phyloP scores from a whole-genome alignment of 37 sponge, comb jelly and placozoan genomes.

The Cladorhizidae sp. region DNA sequence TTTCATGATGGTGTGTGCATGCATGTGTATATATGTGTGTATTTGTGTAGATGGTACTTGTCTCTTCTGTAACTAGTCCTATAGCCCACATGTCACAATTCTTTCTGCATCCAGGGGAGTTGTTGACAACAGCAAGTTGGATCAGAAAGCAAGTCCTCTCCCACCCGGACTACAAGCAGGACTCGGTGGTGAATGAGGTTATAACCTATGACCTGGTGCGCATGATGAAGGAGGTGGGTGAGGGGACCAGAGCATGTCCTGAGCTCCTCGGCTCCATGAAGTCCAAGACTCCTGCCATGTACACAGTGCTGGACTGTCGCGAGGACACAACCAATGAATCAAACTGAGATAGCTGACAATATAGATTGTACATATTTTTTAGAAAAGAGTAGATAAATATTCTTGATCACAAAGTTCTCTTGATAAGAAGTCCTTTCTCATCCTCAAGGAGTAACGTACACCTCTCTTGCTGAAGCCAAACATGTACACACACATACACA shows the following conservation, averaged over 20 bases:
- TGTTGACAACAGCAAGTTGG: slow-evolving; percentile 91
- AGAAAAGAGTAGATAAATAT: not conserved
- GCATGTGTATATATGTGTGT: no score
- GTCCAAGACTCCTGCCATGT: slow-evolving; percentile 43
- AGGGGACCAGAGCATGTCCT: slow-evolving; percentile 34
- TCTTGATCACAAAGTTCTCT: slow-evolving; percentile 8
- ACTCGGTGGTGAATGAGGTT: slow-evolving; percentile 89
- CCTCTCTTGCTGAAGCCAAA: slow-evolving; percentile 13
- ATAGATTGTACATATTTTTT: slow-evolving; percentile 1
- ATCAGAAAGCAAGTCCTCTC: slow-evolving; percentile 74
- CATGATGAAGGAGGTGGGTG: slow-evolving; percentile 33
- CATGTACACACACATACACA: not conserved
- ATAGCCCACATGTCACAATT: no score
- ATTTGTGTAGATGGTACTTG: no score
- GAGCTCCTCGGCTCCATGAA: slow-evolving; percentile 66
- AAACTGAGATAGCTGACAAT: not conserved
- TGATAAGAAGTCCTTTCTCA: slow-evolving; percentile 26
- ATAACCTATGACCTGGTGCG: slow-evolving; percentile 78
- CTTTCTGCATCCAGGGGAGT: slow-evolving; percentile 86
- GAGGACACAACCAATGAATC: not conserved
- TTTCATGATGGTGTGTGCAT: no score
- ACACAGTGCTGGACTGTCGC: slow-evolving; percentile 31
- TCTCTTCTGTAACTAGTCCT: no score
- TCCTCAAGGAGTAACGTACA: slow-evolving; percentile 48
- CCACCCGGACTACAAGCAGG: slow-evolving; percentile 91